A percentile compares a stretch with the other conserved stretches of the same genome.
Conservation (phyloP, 2,888 invertebrate species). For the Ctenicera cuprea region DNA sequence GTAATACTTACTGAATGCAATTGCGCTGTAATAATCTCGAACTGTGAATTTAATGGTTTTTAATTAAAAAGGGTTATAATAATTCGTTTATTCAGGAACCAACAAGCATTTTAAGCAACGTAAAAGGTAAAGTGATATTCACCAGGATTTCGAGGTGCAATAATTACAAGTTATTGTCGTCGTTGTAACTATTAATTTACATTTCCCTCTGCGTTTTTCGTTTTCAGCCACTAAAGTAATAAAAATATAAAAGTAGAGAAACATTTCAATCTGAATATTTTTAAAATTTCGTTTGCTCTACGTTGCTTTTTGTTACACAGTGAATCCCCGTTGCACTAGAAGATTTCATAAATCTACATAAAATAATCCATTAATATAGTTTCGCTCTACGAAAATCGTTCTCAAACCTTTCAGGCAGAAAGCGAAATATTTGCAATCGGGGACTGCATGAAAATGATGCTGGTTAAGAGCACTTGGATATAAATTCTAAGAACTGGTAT, state of each 20-base stretch:
- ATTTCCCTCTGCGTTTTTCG: too few species aligned
- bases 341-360: constrained; percentile 25
- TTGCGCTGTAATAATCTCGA: constrained; percentile 23
- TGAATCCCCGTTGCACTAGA: constrained; percentile 15
- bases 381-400: constrained; percentile 19
- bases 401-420: constrained; percentile 18
- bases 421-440: constrained; percentile 4
- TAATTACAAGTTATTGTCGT: too few species aligned
- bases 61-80: constrained; percentile 2
- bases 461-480: too few species aligned
- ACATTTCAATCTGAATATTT: constrained; percentile 23
- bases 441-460: constrained; percentile 10
- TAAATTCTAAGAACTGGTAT: too few species aligned
- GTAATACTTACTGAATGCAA: background rate
- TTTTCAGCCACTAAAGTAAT: background rate
- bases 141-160: too few species aligned
- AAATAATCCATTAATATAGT: constrained; percentile 24
- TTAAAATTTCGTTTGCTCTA: constrained; percentile 6
- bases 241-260: background rate
- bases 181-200: too few species aligned
- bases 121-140: background rate
- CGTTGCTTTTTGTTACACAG: constrained; percentile 18
- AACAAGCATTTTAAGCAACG: background rate
- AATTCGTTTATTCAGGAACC: background rate
- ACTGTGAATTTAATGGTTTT: background rate